Evolutionary conservation across 2,888 invertebrate species (phyloP).

Genomic region (Harpagoxenus sublaevis): DNA sequence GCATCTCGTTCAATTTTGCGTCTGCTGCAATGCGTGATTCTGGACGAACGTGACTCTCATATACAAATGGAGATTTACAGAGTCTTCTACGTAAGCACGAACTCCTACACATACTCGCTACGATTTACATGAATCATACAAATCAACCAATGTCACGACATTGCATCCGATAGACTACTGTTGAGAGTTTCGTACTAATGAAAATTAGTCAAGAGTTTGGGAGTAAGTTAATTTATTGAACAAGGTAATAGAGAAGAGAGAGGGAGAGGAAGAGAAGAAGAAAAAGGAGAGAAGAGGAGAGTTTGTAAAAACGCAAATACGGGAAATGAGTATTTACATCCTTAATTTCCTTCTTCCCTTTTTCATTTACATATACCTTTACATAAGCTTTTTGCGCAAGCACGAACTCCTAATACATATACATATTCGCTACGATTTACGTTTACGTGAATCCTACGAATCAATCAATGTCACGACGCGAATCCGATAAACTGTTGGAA

Average conservation of each 20-base stretch:
- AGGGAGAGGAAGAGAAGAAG: neutral
- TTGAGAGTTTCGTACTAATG: neutral
- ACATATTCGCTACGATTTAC: too few species aligned
- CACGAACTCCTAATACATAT: too few species aligned
- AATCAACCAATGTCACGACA: neutral
- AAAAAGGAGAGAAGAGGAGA: neutral
- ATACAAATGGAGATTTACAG: slow-evolving; percentile 15
- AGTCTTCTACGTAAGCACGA: neutral
- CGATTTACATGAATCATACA: neutral
- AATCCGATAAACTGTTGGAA: too few species aligned
- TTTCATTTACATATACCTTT: neutral
- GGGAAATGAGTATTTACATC: neutral
- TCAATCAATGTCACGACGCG: too few species aligned
- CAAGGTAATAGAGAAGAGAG: neutral
- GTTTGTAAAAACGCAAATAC: too few species aligned
- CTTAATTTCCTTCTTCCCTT: neutral
- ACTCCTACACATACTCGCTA: neutral
- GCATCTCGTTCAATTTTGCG: slow-evolving; percentile 9
- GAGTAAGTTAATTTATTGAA: neutral
- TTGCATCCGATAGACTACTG: neutral
- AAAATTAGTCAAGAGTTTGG: neutral
- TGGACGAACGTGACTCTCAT: slow-evolving; percentile 3
- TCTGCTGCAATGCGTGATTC: neutral
- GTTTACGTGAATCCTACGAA: too few species aligned
- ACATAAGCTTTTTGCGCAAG: neutral